Evolutionary conservation across 1,140 invertebrate species (phyloP).

Genomic region (Kradibia gibbosae): DNA sequence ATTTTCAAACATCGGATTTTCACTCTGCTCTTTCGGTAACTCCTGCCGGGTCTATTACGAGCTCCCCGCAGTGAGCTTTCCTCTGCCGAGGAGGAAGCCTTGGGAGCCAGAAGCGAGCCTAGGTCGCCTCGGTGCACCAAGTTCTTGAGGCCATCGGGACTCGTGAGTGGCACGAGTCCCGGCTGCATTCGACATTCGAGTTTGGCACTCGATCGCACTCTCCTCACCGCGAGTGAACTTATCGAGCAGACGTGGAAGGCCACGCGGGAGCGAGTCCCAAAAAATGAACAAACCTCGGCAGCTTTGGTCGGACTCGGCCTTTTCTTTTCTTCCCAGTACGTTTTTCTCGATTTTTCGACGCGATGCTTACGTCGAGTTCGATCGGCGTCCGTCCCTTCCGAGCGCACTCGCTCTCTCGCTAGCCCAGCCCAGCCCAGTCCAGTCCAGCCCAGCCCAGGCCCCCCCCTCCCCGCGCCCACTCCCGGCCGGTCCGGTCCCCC

Average conservation of each 20-base stretch:
- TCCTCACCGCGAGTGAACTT: too few relatives aligned
- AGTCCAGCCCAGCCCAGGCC: background rate
- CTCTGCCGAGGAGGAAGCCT: too few relatives aligned
- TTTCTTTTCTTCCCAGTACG: background rate
- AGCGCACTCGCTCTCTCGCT: conserved; percentile 30
- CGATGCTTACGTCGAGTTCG: conserved; percentile 51
- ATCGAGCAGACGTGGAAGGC: background rate
- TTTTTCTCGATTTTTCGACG: conserved; percentile 32
- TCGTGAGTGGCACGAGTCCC: too few relatives aligned
- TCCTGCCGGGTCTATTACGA: too few relatives aligned
- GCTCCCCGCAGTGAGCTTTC: too few relatives aligned
- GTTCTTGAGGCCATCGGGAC: too few relatives aligned
- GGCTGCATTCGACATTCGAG: too few relatives aligned
- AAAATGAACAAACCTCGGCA: background rate
- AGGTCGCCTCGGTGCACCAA: too few relatives aligned
- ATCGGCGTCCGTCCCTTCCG: conserved; percentile 33
- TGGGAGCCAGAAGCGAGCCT: too few relatives aligned
- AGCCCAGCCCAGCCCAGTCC: background rate
- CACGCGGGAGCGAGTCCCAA: background rate
- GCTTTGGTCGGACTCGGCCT: background rate
- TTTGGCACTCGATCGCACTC: too few relatives aligned
- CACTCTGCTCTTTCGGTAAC: background rate
- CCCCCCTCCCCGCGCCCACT: background rate
- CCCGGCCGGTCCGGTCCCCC: background rate
- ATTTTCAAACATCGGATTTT: background rate